These are phyloP conservation scores for Eidolon helvum DNA, from an alignment of 2,113 vertebrate genomes.

Conservation along the genomic window DNA sequence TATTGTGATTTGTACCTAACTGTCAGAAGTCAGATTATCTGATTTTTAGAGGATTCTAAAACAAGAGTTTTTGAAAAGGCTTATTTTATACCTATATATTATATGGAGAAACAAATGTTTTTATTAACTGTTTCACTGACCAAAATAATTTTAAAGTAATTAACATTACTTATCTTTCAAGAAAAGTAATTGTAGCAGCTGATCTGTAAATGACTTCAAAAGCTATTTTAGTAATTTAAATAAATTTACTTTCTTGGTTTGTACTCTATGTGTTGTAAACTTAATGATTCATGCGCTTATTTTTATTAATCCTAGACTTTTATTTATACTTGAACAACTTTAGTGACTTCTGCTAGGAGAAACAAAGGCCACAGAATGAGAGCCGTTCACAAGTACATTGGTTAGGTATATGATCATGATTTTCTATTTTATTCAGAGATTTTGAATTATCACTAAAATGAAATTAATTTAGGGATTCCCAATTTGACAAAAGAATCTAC, in stretches of 20 bases:
- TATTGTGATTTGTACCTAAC: conserved; percentile 21
- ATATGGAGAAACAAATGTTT: conserved; percentile 77
- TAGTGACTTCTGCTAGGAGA: conserved; percentile 32
- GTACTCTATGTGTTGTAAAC: conserved; percentile 54
- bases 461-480: neutral
- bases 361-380: neutral
- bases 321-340: conserved; percentile 28
- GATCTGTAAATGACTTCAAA: conserved; percentile 70
- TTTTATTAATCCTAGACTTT: neutral
- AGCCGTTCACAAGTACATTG: neutral
- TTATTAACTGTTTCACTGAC: conserved; percentile 78
- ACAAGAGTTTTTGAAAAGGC: conserved; percentile 58
- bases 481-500: neutral
- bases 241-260: conserved; percentile 78
- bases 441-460: conserved; percentile 18
- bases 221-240: conserved; percentile 85
- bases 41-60: conserved; percentile 63
- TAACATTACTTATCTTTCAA: conserved; percentile 70
- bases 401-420: neutral
- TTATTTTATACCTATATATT: conserved; percentile 74
- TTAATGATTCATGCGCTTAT: conserved; percentile 27
- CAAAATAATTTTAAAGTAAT: conserved; percentile 71
- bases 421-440: neutral
- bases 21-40: conserved; percentile 22
- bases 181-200: conserved; percentile 74